Base-by-base conservation (phyloP, 1,140 invertebrate genomes). In the Streblospio benedicti region DNA sequence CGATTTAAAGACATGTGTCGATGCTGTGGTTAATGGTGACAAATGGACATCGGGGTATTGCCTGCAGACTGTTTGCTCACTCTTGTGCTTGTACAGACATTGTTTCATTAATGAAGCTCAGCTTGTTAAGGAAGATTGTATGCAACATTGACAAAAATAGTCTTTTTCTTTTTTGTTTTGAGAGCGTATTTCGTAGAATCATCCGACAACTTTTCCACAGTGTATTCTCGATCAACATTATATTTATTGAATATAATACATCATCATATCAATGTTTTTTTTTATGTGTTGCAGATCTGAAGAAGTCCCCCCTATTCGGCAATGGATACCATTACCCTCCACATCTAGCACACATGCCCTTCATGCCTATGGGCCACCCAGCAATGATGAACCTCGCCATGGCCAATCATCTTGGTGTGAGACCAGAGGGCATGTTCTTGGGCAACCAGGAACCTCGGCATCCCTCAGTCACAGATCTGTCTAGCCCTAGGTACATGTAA, bases 361-460 rank as follows among this genome's bases (percentile, higher is more conserved):
- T 57, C 56, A 57, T 57, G 56, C 56, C 56, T 5, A 25, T 57
- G 35, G 56, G 38, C 4, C 56, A 57, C 41, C 56, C 56, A 4
- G 43, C 35, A 3, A 57, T 57, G 56, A 57, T 57, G 56, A 45
- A 45, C 38, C 56, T 57, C 9, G 56, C 56, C 16, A 57, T 57
- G 56, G 56, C 56, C 38, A 57, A 41, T 45, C 56, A 57, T 25
- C 44, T 57, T 16, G 41, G 56, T 27, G 47, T 44, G 23, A 43
- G 35, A 25, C 35, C 35, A 30, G 56, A 57, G 4, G 14, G 27
- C n/a, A 41, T 57, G 35, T n/a, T 47, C 5, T 5, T 27, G 18
- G 18, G n/a, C 9, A n/a, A n/a, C n/a, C n/a, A 4, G 9, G 41
- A 43, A 38, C 41, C 25, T 16, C n/a, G 56, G 12, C 20, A 20